Conservation (phyloP, 2,113 vertebrate genomes). For the Marcusenius ussheri region DNA sequence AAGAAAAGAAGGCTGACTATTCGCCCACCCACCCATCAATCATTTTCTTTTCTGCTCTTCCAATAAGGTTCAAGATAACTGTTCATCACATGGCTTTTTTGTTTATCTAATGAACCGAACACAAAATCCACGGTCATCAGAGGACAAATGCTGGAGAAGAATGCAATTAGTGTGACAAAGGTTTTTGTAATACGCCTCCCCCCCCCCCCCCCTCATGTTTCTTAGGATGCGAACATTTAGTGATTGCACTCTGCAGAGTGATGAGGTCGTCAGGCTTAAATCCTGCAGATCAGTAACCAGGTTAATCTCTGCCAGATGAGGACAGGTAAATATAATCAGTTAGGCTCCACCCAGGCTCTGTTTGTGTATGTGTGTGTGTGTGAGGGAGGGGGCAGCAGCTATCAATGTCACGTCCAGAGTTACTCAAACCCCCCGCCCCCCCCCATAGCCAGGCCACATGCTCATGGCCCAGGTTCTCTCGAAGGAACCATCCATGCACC, state of each 20-base stretch:
- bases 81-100: neutral
- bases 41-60: neutral
- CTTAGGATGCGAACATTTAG: neutral
- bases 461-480: neutral
- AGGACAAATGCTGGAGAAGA: neutral
- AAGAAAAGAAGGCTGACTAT: neutral
- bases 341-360: conserved; percentile 10
- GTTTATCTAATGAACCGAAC: neutral
- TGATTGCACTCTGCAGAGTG: neutral
- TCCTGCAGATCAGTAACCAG: conserved; percentile 36
- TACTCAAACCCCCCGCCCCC: neutral
- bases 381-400: neutral
- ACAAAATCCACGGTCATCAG: neutral
- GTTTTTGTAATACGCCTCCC: neutral
- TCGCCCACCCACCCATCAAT: neutral
- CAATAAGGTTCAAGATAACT: neutral
- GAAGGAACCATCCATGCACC: neutral
- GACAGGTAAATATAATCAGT: conserved; percentile 23
- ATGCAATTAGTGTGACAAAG: neutral
- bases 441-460: neutral
- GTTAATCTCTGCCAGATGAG: conserved; percentile 41
- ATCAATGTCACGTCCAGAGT: conserved; percentile 9
- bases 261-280: conserved; percentile 27
- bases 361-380: too few species aligned
- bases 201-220: neutral